A percentile compares a stretch with the other conserved stretches of the same genome.
phyloP scores from a whole-genome alignment of 2,888 invertebrate species.

The Strigamia crassipes region DNA sequence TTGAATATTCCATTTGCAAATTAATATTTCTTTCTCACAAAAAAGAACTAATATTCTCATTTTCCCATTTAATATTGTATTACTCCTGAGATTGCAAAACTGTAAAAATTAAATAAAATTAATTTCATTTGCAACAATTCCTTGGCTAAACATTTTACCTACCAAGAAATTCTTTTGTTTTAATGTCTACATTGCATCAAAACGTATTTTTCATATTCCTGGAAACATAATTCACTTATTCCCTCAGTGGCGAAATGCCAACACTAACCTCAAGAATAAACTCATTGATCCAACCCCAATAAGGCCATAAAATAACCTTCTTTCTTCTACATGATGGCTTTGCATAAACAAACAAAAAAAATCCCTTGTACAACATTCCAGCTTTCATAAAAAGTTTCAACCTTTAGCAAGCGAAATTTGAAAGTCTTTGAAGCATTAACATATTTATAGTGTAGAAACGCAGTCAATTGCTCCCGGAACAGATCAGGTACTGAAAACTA shows the following conservation, averaged over 20 bases:
- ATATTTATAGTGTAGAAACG: neutral
- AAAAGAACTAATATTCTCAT: too few species aligned
- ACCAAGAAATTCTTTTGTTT: neutral
- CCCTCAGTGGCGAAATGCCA: conserved; percentile 20
- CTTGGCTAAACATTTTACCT: neutral
- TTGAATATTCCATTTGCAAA: too few species aligned
- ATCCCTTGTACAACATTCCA: neutral
- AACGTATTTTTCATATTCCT: conserved; percentile 1
- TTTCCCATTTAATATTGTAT: too few species aligned
- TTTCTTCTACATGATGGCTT: neutral
- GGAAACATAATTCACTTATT: conserved; percentile 34
- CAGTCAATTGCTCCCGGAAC: neutral
- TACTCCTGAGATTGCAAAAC: too few species aligned
- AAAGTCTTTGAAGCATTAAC: neutral
- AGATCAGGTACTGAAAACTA: too few species aligned
- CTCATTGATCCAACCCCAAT: conserved; percentile 38
- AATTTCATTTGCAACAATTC: neutral
- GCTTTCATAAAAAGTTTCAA: neutral
- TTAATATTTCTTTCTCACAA: too few species aligned
- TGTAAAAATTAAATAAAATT: too few species aligned
- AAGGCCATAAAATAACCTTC: conserved; percentile 12
- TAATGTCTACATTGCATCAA: neutral
- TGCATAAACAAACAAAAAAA: conserved; percentile 10
- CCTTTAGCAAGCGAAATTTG: neutral
- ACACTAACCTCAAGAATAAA: conserved; percentile 14